Percentiles rank a stretch among this genome's conserved stretches.
Conservation (phyloP, 2,888 invertebrate species). For the Lasioglossum zephyrum region DNA sequence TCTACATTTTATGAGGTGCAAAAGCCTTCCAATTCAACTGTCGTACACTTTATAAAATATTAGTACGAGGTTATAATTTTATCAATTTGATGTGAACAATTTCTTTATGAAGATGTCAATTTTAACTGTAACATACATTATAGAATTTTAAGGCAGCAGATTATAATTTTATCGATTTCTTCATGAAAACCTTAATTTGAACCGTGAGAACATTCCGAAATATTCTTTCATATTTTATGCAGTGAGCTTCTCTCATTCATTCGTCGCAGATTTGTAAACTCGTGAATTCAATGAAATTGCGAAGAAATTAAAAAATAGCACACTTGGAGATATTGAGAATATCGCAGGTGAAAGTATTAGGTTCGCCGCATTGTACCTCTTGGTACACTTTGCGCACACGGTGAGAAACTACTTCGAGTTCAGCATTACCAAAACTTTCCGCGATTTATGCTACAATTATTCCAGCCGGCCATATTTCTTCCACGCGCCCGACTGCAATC, state of each 20-base stretch:
- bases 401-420: conserved; percentile 32
- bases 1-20: no score
- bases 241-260: not conserved
- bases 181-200: not conserved
- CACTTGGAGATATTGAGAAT: not conserved
- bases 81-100: no score
- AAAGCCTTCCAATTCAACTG: no score
- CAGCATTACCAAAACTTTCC: conserved; percentile 46
- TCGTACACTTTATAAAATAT: no score
- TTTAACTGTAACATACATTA: not conserved
- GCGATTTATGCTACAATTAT: conserved; percentile 57
- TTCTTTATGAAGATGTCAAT: no score
- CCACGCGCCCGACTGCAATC: conserved; percentile 30
- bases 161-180: no score
- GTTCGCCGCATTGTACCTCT: not conserved
- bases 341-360: conserved; percentile 10
- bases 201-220: not conserved
- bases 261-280: not conserved
- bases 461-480: conserved; percentile 34
- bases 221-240: not conserved
- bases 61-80: no score
- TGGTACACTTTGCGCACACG: conserved; percentile 24
- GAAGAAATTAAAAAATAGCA: not conserved
- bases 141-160: not conserved
- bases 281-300: not conserved